phyloP scores from a whole-genome alignment of 2,888 invertebrate genomes.

The Xestia rhomboidea region DNA sequence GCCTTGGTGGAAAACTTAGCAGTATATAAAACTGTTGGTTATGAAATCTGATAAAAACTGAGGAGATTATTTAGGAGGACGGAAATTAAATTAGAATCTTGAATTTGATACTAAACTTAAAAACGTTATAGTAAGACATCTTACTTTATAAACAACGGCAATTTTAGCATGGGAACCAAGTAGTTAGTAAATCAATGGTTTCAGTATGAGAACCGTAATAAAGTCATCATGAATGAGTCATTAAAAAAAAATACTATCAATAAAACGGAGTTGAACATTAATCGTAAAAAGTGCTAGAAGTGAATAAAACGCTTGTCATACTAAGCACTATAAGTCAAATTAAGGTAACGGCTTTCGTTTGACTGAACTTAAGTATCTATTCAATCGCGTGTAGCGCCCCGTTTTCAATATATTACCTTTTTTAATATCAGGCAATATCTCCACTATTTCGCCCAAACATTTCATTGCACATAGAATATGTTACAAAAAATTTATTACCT shows the following conservation, averaged over 20 bases:
- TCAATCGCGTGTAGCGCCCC: constrained; percentile 32
- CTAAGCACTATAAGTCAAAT: constrained; percentile 32
- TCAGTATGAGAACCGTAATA: constrained; percentile 9
- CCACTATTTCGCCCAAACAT: constrained; percentile 28
- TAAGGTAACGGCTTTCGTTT: constrained; percentile 44
- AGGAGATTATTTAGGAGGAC: background rate
- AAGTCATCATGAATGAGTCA: background rate
- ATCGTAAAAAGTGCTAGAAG: background rate
- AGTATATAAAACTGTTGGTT: background rate
- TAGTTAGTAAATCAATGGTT: background rate
- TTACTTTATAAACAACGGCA: constrained; percentile 9
- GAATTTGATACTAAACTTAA: constrained; percentile 2
- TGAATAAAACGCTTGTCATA: constrained; percentile 6
- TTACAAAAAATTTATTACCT: constrained; percentile 17
- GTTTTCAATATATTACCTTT: constrained; percentile 46
- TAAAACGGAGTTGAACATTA: background rate
- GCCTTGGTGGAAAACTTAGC: background rate
- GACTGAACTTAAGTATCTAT: constrained; percentile 49
- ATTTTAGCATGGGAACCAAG: background rate
- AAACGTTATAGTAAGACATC: background rate
- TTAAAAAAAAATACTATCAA: no score
- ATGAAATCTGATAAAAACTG: constrained; percentile 7
- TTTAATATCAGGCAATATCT: constrained; percentile 40
- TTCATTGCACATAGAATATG: constrained; percentile 27
- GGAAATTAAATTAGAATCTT: background rate